Base-by-base conservation (phyloP, 2,797 vertebrate species). In the Melanogrammus aeglefinus region DNA sequence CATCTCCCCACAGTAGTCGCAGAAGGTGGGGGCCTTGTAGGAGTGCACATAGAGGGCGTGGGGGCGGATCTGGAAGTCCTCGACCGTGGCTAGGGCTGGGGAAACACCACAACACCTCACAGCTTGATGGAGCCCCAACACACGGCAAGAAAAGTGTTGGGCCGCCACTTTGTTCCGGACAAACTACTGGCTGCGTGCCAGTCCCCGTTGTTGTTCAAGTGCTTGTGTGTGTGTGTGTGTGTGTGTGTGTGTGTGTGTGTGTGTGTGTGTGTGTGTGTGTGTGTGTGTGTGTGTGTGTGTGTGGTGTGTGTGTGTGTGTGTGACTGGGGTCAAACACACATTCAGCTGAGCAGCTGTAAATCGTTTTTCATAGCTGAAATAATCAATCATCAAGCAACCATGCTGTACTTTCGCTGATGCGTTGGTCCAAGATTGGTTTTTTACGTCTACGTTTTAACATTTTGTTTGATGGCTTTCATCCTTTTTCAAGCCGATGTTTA, bases 1-100 rank as follows among this genome's bases (percentile, higher is more conserved):
- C 97, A 99, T 99, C 92, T 99, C 97, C 84, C 97, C 97, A 4
- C 97, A 99, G 94, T 99, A 99, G 94, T 99, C 97, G 80, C 97
- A 99, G 92, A 99, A 99, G 81, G 97, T 97, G 87, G 97, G 97
- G 82, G 97, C 96, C 90, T 98, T 99, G 93, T 99, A 99, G 86
- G 97, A 99, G 94, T 99, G 97, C 80, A 99, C 97, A 51, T 97
- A 98, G 73, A 99, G 96, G 81, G 96, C 94, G 90, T 99, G 97
- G 85, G 97, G 97, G 86, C 97, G 96, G 87, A 99, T 99, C 95
- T 99, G 97, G 94, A 99, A 99, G 88, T 98, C 97, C 92, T 99
- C 97, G 82, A 99, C 96, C 78, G 97, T 98, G 87, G 97, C 97
- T 87, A 97, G 95, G 91, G 97, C 97, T 99, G 89, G 81, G 91